Conservation (phyloP, 2,113 vertebrate genomes). For the Collichthys lucidus region DNA sequence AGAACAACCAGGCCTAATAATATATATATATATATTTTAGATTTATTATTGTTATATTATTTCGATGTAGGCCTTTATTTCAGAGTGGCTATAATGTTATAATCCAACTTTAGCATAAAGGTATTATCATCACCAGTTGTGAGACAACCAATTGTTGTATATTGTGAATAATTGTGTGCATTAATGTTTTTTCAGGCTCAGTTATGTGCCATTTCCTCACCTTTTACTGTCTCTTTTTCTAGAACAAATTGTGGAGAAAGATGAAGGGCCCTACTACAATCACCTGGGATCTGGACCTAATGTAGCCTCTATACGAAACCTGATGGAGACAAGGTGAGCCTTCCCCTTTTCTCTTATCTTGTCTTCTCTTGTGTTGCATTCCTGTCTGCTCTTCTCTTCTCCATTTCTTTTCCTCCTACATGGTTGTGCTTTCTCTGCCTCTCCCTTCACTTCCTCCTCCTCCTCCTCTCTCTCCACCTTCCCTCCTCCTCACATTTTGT, state of each 20-base stretch:
- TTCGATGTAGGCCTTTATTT: neutral
- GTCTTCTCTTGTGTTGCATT: neutral
- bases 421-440: constrained; percentile 1
- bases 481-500: constrained; percentile 66
- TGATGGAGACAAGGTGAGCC: constrained; percentile 91
- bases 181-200: neutral
- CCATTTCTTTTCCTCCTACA: constrained; percentile 14
- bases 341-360: neutral
- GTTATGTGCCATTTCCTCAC: constrained; percentile 2
- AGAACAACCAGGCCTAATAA: neutral
- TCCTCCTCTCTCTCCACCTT: constrained; percentile 15
- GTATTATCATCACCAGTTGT: no score
- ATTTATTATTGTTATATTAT: no score
- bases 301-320: constrained; percentile 91
- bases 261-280: constrained; percentile 98
- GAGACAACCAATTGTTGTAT: neutral
- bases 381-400: neutral
- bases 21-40: neutral
- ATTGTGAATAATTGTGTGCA: neutral
- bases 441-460: neutral
- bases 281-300: constrained; percentile 96
- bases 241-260: constrained; percentile 97
- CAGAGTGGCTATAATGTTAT: neutral
- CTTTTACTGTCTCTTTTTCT: constrained; percentile 42
- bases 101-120: no score